These are phyloP conservation scores for Netelia melanura DNA, from an alignment of 2,888 invertebrate genomes.

Conservation along the genomic window DNA sequence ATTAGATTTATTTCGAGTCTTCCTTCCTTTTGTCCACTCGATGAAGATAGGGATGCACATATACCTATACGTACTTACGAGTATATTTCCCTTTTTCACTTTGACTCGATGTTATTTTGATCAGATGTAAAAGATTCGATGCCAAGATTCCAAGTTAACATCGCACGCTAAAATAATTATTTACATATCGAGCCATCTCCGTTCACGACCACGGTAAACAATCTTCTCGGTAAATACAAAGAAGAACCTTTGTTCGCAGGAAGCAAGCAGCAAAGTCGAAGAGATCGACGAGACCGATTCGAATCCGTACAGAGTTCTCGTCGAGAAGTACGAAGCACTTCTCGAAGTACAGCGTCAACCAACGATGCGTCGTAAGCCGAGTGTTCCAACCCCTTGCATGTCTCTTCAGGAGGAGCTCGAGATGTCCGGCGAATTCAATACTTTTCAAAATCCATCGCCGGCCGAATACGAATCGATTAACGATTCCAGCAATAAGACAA, in stretches of 20 bases:
- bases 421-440: slow-evolving; percentile 90
- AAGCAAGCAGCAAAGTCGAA: slow-evolving; percentile 76
- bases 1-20: no score
- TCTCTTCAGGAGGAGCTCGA: slow-evolving; percentile 91
- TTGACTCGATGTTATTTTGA: no score
- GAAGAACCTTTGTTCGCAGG: slow-evolving; percentile 75
- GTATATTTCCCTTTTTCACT: no score
- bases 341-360: slow-evolving; percentile 91
- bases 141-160: no score
- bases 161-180: no score
- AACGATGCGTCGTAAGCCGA: slow-evolving; percentile 79
- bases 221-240: slow-evolving; percentile 20
- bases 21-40: no score
- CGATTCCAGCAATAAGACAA: slow-evolving; percentile 61
- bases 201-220: background rate
- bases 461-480: slow-evolving; percentile 54
- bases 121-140: no score
- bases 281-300: slow-evolving; percentile 79
- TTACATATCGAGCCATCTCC: no score
- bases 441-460: slow-evolving; percentile 84
- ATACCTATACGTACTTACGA: no score
- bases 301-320: slow-evolving; percentile 92
- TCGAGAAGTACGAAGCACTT: slow-evolving; percentile 94
- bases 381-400: slow-evolving; percentile 82
- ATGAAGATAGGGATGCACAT: no score